Evolutionary conservation across 1,140 invertebrate species (phyloP).

Genomic region (Lasaia peninsularis): DNA sequence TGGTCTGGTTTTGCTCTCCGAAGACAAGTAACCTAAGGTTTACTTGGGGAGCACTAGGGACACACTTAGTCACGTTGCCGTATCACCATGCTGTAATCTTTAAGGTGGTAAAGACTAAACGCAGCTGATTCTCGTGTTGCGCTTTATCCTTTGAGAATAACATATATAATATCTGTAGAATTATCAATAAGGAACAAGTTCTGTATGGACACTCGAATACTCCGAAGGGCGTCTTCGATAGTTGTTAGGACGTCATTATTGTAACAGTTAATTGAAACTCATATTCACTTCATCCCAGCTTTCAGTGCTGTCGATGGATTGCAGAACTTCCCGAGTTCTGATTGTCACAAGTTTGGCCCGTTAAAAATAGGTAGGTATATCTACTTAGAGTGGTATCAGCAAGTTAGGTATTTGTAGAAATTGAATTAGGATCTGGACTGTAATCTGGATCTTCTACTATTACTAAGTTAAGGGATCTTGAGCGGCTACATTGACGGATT

Average conservation of each 20-base stretch:
- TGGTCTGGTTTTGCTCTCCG: conserved; percentile 1
- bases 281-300: no score
- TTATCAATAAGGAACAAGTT: no score
- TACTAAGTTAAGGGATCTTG: no score
- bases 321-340: no score
- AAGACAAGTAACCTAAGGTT: neutral
- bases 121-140: neutral
- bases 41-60: neutral
- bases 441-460: neutral
- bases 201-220: no score
- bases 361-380: no score
- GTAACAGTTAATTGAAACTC: no score
- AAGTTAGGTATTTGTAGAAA: conserved; percentile 10
- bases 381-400: conserved; percentile 22
- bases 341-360: conserved; percentile 13
- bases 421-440: conserved; percentile 2
- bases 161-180: neutral
- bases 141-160: neutral
- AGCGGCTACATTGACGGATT: neutral
- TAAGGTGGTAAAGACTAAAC: neutral
- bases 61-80: neutral
- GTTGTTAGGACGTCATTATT: no score
- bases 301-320: no score
- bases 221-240: no score
- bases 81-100: conserved; percentile 1